Conservation (phyloP, 2,797 vertebrate genomes). For the Tamandua tetradactyla region DNA sequence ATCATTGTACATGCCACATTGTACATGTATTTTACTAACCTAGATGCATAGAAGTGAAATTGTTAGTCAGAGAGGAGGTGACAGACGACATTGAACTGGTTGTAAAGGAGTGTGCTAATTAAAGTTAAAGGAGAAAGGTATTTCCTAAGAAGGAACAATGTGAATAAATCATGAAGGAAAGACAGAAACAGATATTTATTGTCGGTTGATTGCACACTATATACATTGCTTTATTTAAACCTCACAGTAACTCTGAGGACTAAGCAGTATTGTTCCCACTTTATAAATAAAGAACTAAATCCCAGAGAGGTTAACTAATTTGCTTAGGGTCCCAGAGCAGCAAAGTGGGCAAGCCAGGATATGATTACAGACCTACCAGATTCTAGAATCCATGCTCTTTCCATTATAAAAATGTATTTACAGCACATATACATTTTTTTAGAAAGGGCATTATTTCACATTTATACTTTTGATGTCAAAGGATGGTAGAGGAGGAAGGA, state of each 20-base stretch:
- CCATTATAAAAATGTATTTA: not conserved
- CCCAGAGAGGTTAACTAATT: not conserved
- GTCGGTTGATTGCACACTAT: not conserved
- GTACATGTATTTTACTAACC: slow-evolving; percentile 4
- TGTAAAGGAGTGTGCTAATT: not conserved
- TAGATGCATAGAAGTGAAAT: not conserved
- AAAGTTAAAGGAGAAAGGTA: not conserved
- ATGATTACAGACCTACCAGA: not conserved
- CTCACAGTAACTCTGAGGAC: slow-evolving; percentile 23
- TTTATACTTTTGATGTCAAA: not conserved
- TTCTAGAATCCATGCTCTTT: not conserved
- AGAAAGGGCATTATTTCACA: no score
- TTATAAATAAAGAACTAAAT: slow-evolving; percentile 1
- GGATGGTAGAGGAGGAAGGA: not conserved
- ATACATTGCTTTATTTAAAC: not conserved
- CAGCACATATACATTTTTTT: not conserved
- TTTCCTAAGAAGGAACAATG: not conserved
- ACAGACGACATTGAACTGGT: not conserved
- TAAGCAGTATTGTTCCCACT: not conserved
- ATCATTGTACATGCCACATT: not conserved
- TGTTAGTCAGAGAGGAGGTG: not conserved
- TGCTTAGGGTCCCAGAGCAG: not conserved
- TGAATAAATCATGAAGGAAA: slow-evolving; percentile 3
- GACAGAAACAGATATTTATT: not conserved
- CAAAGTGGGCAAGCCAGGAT: not conserved